Conservation (phyloP, 2,888 invertebrate genomes). For the Nipponacmea schrenckii region DNA sequence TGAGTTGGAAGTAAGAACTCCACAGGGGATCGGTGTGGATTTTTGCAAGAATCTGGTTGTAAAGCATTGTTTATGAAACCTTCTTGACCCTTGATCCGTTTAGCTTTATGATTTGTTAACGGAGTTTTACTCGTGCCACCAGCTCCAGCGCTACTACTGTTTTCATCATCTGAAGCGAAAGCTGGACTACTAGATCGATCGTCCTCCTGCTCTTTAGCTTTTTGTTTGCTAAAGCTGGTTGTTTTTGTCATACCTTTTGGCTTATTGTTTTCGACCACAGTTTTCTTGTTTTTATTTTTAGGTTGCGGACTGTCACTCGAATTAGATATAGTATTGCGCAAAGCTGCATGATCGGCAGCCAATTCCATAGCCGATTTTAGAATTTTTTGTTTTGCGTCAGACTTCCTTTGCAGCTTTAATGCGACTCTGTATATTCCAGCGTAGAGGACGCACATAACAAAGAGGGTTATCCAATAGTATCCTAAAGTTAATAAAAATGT, state of each 20-base stretch:
- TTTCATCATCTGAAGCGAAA: constrained; percentile 93
- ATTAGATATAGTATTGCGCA: constrained; percentile 14
- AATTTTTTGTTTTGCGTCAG: constrained; percentile 94
- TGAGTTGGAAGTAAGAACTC: not conserved
- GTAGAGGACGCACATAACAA: constrained; percentile 94
- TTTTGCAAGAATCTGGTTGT: constrained; percentile 16
- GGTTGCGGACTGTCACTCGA: constrained; percentile 21
- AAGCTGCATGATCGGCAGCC: constrained; percentile 72
- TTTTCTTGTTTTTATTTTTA: constrained; percentile 32
- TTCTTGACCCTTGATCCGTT: not conserved
- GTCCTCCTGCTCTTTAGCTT: constrained; percentile 68
- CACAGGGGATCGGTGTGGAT: not conserved
- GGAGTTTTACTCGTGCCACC: constrained; percentile 15
- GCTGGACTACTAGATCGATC: constrained; percentile 90
- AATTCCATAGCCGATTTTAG: constrained; percentile 59
- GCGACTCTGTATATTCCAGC: constrained; percentile 98
- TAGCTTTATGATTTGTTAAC: constrained; percentile 17
- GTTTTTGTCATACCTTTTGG: constrained; percentile 25
- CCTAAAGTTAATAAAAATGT: constrained; percentile 96
- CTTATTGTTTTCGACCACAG: constrained; percentile 23
- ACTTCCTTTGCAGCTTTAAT: constrained; percentile 96
- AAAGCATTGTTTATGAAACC: constrained; percentile 23
- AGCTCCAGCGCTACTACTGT: constrained; percentile 49
- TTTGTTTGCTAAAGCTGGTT: constrained; percentile 36
- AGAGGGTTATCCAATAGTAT: constrained; percentile 97